phyloP scores from a whole-genome alignment of 2,888 invertebrate species.

The Erpobdella octoculata region DNA sequence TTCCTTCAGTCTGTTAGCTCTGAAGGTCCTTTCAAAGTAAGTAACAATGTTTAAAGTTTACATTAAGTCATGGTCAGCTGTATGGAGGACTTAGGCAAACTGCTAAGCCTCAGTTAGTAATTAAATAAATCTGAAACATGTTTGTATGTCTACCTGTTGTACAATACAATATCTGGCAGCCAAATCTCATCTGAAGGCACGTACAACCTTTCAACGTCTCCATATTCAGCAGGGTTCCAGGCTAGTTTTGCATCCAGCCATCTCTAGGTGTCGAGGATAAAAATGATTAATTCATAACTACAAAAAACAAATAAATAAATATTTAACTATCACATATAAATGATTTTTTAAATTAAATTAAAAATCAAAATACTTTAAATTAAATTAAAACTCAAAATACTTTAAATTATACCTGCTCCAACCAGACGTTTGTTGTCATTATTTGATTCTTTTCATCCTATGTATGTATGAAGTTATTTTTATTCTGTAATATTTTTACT shows the following conservation, averaged over 20 bases:
- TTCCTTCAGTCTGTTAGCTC: no score
- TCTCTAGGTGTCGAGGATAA: no score
- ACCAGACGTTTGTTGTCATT: constrained; percentile 96
- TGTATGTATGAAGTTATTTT: constrained; percentile 45
- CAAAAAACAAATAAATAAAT: neutral
- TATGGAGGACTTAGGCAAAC: no score
- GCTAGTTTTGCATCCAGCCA: constrained; percentile 76
- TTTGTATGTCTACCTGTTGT: constrained; percentile 63
- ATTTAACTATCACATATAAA: neutral
- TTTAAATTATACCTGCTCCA: constrained; percentile 75
- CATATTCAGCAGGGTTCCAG: constrained; percentile 89
- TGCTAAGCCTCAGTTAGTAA: no score
- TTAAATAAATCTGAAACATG: no score
- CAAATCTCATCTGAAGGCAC: constrained; percentile 92
- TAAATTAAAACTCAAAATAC: neutral
- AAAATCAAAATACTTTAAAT: no score
- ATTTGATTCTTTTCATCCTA: constrained; percentile 98
- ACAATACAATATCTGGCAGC: constrained; percentile 91
- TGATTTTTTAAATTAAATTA: no score
- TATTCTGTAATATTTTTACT: no score
- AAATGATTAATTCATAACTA: neutral
- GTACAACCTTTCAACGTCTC: constrained; percentile 81
- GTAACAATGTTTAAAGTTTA: neutral
- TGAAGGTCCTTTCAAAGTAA: no score
- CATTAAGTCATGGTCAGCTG: no score